Evolutionary conservation across 2,797 vertebrate genomes (phyloP).

Genomic region (Luscinia luscinia): DNA sequence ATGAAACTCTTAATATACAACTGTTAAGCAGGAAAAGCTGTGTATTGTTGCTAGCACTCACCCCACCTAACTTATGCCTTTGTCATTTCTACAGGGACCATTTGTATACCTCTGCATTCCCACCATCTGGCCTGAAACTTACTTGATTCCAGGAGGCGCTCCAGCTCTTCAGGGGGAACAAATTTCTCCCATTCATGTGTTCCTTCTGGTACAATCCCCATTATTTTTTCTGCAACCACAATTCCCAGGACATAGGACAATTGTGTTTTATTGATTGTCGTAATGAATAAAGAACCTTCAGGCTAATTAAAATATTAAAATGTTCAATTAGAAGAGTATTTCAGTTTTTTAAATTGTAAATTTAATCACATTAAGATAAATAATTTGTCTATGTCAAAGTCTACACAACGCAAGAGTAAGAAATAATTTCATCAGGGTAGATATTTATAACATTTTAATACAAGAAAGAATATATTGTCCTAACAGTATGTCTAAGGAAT

Average conservation of each 20-base stretch:
- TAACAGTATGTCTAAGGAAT: neutral
- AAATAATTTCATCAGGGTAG: neutral
- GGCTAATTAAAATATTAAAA: slow-evolving; percentile 82
- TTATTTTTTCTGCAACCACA: slow-evolving; percentile 87
- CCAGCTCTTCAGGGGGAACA: slow-evolving; percentile 89
- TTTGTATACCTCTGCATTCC: neutral
- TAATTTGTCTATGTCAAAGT: neutral
- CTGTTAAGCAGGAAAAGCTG: neutral
- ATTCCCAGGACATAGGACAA: slow-evolving; percentile 91
- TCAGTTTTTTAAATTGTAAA: neutral
- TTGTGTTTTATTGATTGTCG: slow-evolving; percentile 93
- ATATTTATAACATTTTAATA: neutral
- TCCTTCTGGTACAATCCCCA: slow-evolving; percentile 88
- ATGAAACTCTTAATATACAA: accelerated
- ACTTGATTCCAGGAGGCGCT: slow-evolving; percentile 90
- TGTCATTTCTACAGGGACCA: neutral
- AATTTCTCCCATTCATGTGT: slow-evolving; percentile 98
- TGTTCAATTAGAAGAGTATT: slow-evolving; percentile 4
- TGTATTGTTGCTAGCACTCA: neutral
- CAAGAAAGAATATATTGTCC: neutral
- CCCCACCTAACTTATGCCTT: neutral
- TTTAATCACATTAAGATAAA: neutral
- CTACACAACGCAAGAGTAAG: neutral
- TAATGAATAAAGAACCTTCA: slow-evolving; percentile 93
- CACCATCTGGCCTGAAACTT: slow-evolving; percentile 70